Evolutionary conservation across 2,113 vertebrate species (phyloP), one percentile per base, ranked within the genome.

Genomic region (Dipodomys spectabilis): DNA sequence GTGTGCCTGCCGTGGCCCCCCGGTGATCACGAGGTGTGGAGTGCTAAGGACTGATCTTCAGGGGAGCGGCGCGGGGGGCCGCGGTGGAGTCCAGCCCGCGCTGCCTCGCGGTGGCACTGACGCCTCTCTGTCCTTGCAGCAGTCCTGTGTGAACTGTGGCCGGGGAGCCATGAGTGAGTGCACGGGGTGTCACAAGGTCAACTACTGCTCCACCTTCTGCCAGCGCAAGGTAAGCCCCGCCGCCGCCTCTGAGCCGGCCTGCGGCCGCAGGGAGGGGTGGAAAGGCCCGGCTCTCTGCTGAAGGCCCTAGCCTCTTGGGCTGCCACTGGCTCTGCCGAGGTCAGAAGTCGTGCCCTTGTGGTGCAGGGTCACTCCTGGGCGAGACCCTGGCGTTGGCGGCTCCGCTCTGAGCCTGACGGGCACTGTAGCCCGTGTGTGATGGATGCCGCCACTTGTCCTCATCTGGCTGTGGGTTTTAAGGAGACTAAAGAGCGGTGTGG

Each of bases 151-250:
- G 91, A 99, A 99, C 98, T 99, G 99, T 0, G 99, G 99, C 1
- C 99, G 99, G 0, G 98, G 99, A 91, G 99, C 99, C 1, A 98
- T 98, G 82, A 99, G 98, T 0, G 99, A 99, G 97, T 99, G 99
- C 91, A 99, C 99, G 0, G 99, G 99, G 44, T 99, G 99, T 94
- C 99, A 99, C 94, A 99, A 99, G 90, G 99, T 99, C 97, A 99
- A 99, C 98, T 99, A 99, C 98, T 99, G 99, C 98, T 99, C 99
- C 86, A 99, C 98, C 0, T 99, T 99, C 98, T 99, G 99, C 95
- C 99, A 99, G 97, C 98, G 99, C 72, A 99, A 99, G 99, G 99
- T 99, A 97, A 0, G 64, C 39, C 18, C 7, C 81, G 5, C 30
- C 44, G 6, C 64, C 35, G n/a, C 74, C 64, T 62, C 30, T 0